A percentile compares a stretch with the other conserved stretches of the same genome.
These are phyloP conservation scores for Diorhabda carinulata DNA, from an alignment of 1,140 invertebrate genomes.

Conservation along the genomic window DNA sequence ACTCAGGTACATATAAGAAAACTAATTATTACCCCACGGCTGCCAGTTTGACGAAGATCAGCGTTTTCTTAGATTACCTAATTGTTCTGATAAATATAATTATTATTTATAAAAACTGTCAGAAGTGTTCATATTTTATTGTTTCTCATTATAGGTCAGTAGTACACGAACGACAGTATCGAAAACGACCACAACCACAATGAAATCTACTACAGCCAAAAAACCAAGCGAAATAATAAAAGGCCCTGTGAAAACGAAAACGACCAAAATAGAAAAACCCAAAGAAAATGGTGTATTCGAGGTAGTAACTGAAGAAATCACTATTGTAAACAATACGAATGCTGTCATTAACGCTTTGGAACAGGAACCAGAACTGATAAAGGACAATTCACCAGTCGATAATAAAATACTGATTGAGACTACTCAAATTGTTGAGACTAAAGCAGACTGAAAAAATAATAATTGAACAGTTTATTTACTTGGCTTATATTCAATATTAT, in stretches of 20 bases:
- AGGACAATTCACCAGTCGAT: slow-evolving; percentile 43
- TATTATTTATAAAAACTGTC: slow-evolving; percentile 1
- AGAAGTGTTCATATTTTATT: slow-evolving; percentile 6
- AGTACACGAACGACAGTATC: slow-evolving; percentile 33
- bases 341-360: slow-evolving; percentile 9
- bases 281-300: slow-evolving; percentile 36
- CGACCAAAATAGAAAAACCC: slow-evolving; percentile 39
- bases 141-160: slow-evolving; percentile 16
- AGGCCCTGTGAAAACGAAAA: slow-evolving; percentile 28
- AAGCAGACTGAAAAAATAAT: slow-evolving; percentile 30
- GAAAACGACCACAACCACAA: slow-evolving; percentile 33
- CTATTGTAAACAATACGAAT: slow-evolving; percentile 30
- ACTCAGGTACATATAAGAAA: too few species aligned
- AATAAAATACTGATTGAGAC: slow-evolving; percentile 36
- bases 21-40: too few species aligned
- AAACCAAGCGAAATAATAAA: slow-evolving; percentile 36
- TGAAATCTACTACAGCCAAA: slow-evolving; percentile 27
- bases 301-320: slow-evolving; percentile 35
- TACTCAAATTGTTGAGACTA: slow-evolving; percentile 22
- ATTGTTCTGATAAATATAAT: too few species aligned
- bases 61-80: too few species aligned
- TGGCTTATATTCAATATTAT: slow-evolving; percentile 26
- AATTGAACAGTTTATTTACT: slow-evolving; percentile 27
- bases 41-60: too few species aligned
- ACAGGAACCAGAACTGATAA: slow-evolving; percentile 33